These are phyloP conservation scores for Hypsibius dujardini DNA, from an alignment of 1,140 invertebrate species.

Conservation along the genomic window DNA sequence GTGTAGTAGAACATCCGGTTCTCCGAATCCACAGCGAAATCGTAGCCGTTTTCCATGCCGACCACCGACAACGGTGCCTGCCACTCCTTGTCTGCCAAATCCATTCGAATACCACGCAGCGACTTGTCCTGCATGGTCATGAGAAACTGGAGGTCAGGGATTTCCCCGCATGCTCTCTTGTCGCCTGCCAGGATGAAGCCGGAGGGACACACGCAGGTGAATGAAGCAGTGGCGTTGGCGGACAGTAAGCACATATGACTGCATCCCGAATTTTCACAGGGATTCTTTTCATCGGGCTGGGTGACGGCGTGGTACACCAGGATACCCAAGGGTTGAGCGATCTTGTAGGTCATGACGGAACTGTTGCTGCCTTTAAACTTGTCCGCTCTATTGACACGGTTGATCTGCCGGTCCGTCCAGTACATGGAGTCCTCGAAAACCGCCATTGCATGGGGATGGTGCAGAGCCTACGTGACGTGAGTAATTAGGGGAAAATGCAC, in stretches of 20 bases:
- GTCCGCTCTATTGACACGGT: conserved; percentile 68
- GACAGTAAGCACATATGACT: conserved; percentile 79
- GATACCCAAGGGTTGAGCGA: conserved; percentile 79
- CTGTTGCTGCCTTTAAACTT: conserved; percentile 78
- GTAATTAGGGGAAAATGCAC: not conserved
- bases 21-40: conserved; percentile 75
- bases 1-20: conserved; percentile 66
- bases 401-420: conserved; percentile 86
- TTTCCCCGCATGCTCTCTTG: conserved; percentile 27
- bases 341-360: conserved; percentile 75
- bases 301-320: conserved; percentile 79
- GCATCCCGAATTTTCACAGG: conserved; percentile 59
- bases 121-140: conserved; percentile 31
- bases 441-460: conserved; percentile 81
- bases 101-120: conserved; percentile 29
- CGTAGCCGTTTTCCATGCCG: conserved; percentile 66
- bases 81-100: conserved; percentile 21
- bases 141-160: conserved; percentile 29
- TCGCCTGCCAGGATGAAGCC: conserved; percentile 50
- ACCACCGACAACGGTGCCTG: conserved; percentile 42
- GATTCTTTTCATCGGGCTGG: conserved; percentile 60
- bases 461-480: conserved; percentile 25
- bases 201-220: conserved; percentile 72
- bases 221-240: conserved; percentile 45
- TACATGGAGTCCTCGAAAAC: conserved; percentile 84